Conservation (phyloP, 30 jellyfish, hydroid and myxozoan species). For the Cassiopea andromeda region DNA sequence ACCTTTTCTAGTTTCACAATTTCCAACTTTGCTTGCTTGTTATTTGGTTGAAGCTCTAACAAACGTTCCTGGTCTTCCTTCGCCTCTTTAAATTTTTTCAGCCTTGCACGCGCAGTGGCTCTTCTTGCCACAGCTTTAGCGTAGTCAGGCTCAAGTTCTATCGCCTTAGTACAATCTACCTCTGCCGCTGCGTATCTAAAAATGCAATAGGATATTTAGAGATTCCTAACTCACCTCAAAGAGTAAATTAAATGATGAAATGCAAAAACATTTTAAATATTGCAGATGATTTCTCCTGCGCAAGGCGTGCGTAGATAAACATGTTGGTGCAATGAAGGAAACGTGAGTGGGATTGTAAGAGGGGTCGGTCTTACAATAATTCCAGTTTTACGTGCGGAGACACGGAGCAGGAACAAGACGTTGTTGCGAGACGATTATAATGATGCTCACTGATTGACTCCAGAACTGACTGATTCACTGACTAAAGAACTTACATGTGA, state of each 20-base stretch:
- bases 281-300: no score
- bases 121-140: slow-evolving; percentile 93
- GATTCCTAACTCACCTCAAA: background rate
- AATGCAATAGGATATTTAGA: background rate
- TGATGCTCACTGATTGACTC: no score
- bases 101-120: slow-evolving; percentile 90
- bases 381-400: no score
- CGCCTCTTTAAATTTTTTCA: slow-evolving; percentile 77
- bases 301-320: no score
- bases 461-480: no score
- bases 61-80: slow-evolving; percentile 74
- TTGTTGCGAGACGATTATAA: no score
- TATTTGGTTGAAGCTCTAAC: slow-evolving; percentile 73
- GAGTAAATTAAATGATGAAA: background rate
- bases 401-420: no score
- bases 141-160: slow-evolving; percentile 78
- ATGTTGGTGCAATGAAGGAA: no score
- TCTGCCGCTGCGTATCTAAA: slow-evolving; percentile 96
- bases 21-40: slow-evolving; percentile 81
- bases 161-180: slow-evolving; percentile 82
- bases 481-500: no score
- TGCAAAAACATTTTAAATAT: no score
- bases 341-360: no score
- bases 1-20: slow-evolving; percentile 78
- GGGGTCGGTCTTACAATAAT: no score